Conservation (phyloP, 2,888 invertebrate genomes). For the Pseudococcus jackbeardsleyi region DNA sequence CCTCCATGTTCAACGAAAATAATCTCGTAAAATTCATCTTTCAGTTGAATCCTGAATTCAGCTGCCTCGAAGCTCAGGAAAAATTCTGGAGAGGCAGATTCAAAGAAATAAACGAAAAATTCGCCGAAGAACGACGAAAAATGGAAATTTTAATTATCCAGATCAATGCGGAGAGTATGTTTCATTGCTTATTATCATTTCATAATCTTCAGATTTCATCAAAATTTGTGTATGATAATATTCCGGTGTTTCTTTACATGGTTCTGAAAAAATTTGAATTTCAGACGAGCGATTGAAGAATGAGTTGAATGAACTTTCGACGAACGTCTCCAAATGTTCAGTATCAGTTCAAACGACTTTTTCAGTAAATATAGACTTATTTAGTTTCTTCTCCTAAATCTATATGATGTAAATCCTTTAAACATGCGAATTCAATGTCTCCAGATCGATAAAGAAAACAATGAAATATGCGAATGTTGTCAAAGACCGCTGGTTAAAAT, state of each 20-base stretch:
- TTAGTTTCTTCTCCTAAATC: background rate
- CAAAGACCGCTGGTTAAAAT: background rate
- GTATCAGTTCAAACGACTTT: background rate
- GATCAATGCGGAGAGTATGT: slow-evolving; percentile 35
- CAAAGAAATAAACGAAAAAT: slow-evolving; percentile 52
- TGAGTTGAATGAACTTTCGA: background rate
- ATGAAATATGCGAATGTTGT: background rate
- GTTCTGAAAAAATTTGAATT: background rate
- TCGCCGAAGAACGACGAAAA: slow-evolving; percentile 7
- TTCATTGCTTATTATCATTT: background rate
- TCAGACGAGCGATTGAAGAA: slow-evolving; percentile 26
- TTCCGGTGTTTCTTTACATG: background rate
- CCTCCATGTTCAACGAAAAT: background rate
- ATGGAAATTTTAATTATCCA: background rate
- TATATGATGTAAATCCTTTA: background rate
- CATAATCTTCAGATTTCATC: background rate
- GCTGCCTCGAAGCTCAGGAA: slow-evolving; percentile 58
- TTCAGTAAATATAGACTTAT: background rate
- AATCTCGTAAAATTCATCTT: background rate
- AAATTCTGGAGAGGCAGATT: slow-evolving; percentile 60
- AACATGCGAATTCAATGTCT: background rate
- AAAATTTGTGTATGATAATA: background rate
- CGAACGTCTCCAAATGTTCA: background rate
- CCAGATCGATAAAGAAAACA: background rate
- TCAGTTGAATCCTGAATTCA: slow-evolving; percentile 34